These are phyloP conservation scores for Siderastrea radians DNA, from an alignment of 92 coral and sea anemone genomes.

Conservation along the genomic window DNA sequence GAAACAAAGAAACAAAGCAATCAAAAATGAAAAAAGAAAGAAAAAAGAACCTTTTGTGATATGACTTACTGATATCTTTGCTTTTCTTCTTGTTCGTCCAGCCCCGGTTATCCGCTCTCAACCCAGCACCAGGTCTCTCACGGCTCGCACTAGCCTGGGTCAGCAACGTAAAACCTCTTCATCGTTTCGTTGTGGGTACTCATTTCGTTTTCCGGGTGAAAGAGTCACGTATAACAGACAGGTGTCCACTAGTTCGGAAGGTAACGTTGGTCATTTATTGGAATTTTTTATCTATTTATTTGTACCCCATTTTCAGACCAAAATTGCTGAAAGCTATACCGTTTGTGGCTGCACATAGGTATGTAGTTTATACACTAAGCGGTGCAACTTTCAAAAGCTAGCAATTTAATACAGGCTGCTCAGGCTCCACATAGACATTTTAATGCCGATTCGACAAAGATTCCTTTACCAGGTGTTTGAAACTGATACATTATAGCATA, in stretches of 20 bases:
- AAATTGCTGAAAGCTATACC: too few relatives aligned
- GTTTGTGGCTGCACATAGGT: too few relatives aligned
- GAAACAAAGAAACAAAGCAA: neutral
- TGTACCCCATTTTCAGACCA: too few relatives aligned
- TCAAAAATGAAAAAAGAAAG: neutral
- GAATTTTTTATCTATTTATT: too few relatives aligned
- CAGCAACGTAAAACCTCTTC: conserved; percentile 52
- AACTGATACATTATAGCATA: too few relatives aligned
- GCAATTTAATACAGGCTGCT: too few relatives aligned
- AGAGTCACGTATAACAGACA: conserved; percentile 82
- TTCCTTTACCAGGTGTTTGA: too few relatives aligned
- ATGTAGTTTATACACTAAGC: too few relatives aligned
- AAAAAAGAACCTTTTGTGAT: neutral
- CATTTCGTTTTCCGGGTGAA: conserved; percentile 83
- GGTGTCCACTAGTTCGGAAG: conserved; percentile 55
- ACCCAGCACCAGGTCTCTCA: conserved; percentile 34
- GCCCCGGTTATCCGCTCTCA: conserved; percentile 25
- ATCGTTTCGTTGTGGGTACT: conserved; percentile 87
- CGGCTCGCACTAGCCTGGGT: conserved; percentile 39
- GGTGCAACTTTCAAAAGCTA: too few relatives aligned
- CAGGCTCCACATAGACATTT: too few relatives aligned
- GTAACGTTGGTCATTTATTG: neutral
- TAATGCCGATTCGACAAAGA: too few relatives aligned
- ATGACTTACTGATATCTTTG: too few relatives aligned
- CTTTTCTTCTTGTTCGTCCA: neutral